Percentiles rank a stretch among this genome's conserved stretches.
phyloP scores from a whole-genome alignment of 1,140 invertebrate species.

The Sminthurides bifidus region DNA sequence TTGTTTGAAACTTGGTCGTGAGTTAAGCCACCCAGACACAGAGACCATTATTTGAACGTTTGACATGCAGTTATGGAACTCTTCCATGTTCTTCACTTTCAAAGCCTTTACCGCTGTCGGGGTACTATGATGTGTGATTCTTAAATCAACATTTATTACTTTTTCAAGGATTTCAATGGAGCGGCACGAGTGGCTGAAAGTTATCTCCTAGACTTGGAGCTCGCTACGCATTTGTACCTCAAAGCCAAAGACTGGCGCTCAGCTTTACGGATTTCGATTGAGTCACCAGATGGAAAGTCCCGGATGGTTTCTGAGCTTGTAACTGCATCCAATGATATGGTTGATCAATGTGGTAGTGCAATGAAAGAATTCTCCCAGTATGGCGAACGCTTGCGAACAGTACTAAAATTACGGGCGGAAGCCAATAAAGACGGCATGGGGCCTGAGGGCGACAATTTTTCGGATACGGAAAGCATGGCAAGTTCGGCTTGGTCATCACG shows the following conservation, averaged over 20 bases:
- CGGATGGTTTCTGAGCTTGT: conserved; percentile 1
- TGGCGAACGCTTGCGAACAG: conserved; percentile 1
- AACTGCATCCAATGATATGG: background rate
- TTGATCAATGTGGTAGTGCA: conserved; percentile 1
- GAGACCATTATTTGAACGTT: no score
- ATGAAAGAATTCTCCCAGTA: conserved; percentile 9
- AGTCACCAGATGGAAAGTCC: background rate
- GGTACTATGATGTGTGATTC: no score
- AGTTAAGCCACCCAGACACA: no score
- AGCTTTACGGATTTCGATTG: conserved; percentile 9
- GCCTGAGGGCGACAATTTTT: conserved; percentile 21
- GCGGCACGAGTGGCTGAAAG: conserved; percentile 19
- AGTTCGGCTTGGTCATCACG: conserved; percentile 9
- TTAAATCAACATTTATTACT: no score
- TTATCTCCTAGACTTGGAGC: conserved; percentile 14
- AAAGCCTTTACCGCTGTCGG: no score
- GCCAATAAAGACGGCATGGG: no score
- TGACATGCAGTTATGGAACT: no score
- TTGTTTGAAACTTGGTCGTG: no score
- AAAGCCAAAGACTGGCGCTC: conserved; percentile 19
- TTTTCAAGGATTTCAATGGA: conserved; percentile 17
- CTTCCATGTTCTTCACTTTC: no score
- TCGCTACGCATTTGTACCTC: conserved; percentile 14
- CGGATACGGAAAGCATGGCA: conserved; percentile 27
- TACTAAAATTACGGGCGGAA: no score